Percentiles rank a stretch among this genome's conserved stretches.
phyloP scores from a whole-genome alignment of 2,888 invertebrate species.

The Tortrix viridana region DNA sequence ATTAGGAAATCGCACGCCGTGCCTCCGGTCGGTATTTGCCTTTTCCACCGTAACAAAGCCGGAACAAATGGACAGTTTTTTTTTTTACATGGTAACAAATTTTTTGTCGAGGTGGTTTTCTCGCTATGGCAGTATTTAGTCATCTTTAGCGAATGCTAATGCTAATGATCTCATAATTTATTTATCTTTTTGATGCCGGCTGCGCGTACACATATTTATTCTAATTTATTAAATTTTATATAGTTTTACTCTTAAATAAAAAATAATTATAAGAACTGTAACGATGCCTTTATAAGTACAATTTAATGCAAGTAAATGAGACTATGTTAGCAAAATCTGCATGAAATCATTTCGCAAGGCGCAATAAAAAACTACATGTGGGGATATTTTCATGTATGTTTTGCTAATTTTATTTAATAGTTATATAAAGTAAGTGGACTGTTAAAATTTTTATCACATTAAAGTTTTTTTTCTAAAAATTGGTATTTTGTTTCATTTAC shows the following conservation, averaged over 20 bases:
- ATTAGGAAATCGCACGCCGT: too few relatives aligned
- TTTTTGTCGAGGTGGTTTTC: too few relatives aligned
- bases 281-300: slow-evolving; percentile 63
- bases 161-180: slow-evolving; percentile 33
- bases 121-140: too few relatives aligned
- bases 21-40: too few relatives aligned
- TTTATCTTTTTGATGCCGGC: slow-evolving; percentile 10
- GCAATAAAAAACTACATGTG: neutral
- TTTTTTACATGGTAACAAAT: too few relatives aligned
- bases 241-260: slow-evolving; percentile 23
- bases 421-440: slow-evolving; percentile 73
- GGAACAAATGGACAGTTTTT: too few relatives aligned
- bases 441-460: slow-evolving; percentile 79
- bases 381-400: slow-evolving; percentile 47
- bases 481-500: slow-evolving; percentile 64
- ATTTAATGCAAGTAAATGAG: slow-evolving; percentile 49
- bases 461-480: slow-evolving; percentile 63
- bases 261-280: slow-evolving; percentile 26
- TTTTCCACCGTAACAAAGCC: too few relatives aligned
- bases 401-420: slow-evolving; percentile 49
- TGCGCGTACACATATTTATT: slow-evolving; percentile 28
- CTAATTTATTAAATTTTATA: slow-evolving; percentile 23
- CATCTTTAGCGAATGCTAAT: slow-evolving; percentile 4
- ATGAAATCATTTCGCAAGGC: slow-evolving; percentile 40
- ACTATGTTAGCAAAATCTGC: slow-evolving; percentile 42